Conservation (phyloP, 2,888 invertebrate genomes). For the Alsophila aescularia region DNA sequence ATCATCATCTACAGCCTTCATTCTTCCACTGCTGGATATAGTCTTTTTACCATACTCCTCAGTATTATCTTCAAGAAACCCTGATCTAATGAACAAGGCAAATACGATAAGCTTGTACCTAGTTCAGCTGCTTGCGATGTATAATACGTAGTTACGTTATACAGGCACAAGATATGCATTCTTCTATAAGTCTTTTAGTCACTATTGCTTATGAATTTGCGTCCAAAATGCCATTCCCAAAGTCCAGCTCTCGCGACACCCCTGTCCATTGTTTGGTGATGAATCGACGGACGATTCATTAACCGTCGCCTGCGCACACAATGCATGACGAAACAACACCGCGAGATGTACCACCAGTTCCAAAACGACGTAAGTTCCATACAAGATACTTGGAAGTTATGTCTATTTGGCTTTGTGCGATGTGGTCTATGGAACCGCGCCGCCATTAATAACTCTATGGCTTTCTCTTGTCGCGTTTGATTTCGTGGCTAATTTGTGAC, state of each 20-base stretch:
- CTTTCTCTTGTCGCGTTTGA: constrained; percentile 37
- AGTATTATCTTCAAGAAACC: too few species aligned
- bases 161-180: too few species aligned
- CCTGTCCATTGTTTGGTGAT: constrained; percentile 43
- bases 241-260: constrained; percentile 22
- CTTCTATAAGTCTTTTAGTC: too few species aligned
- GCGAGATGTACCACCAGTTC: neutral
- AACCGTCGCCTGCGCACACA: constrained; percentile 38
- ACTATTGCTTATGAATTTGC: constrained; percentile 5
- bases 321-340: constrained; percentile 43
- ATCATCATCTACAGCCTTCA: too few species aligned
- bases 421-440: constrained; percentile 12
- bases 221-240: constrained; percentile 11
- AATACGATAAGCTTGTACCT: too few species aligned
- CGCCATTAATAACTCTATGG: constrained; percentile 42
- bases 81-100: too few species aligned
- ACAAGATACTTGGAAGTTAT: neutral
- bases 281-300: constrained; percentile 52
- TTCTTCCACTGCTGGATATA: too few species aligned
- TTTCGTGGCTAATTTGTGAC: constrained; percentile 27
- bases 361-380: constrained; percentile 8
- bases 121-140: too few species aligned
- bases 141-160: too few species aligned
- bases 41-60: too few species aligned
- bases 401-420: constrained; percentile 6